Evolutionary conservation across 2,888 invertebrate genomes (phyloP), one percentile per base, ranked within the genome.

Genomic region (Drosophila atroscutellata): DNA sequence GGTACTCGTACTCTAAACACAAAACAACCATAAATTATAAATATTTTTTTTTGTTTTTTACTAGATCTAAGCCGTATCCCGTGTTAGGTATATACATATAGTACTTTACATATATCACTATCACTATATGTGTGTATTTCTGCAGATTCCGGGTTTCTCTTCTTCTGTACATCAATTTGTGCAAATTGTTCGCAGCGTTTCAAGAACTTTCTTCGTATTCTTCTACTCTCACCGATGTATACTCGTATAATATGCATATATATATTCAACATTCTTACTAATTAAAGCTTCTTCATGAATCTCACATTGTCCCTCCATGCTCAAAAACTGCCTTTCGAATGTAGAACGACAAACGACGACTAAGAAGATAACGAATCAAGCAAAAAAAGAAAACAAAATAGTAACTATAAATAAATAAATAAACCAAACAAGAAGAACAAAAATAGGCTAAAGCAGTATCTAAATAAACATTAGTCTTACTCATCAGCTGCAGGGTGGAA

Each of bases 221-320:
- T 61, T 30, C 52, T 56, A 45, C 75, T 66, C 36, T 54, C 32
- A 57, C 51, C 68, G 39, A 49, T 61, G 56, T 60, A 51, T 57
- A 70, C 56, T 60, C 60, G 34, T 52, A 50, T 32, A 32, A 67
- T 50, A 51, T 66, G 24, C 45, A 24, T 66, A 70, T 64, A 24
- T 66, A 70, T 64, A 69, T 61, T 81, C 54, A 37, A 84, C 42
- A 70, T 77, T 78, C 63, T 79, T 66, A 70, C 72, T 79, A 68
- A 60, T 71, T 54, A 75, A 59, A 58, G 81, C 81, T 90, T 90
- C 60, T 67, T 80, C 85, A 73, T 71, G 89, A 89, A 90, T 84
- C 90, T 90, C 85, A 86, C 84, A 73, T 76, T 86, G 81, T 86
- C 86, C 86, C 90, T 86, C 86, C 86, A 86, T 88, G 86, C 90